A percentile compares a stretch with the other conserved stretches of the same genome.
Evolutionary conservation across 2,888 invertebrate species (phyloP).

Genomic region (Himalopsyche japonica): DNA sequence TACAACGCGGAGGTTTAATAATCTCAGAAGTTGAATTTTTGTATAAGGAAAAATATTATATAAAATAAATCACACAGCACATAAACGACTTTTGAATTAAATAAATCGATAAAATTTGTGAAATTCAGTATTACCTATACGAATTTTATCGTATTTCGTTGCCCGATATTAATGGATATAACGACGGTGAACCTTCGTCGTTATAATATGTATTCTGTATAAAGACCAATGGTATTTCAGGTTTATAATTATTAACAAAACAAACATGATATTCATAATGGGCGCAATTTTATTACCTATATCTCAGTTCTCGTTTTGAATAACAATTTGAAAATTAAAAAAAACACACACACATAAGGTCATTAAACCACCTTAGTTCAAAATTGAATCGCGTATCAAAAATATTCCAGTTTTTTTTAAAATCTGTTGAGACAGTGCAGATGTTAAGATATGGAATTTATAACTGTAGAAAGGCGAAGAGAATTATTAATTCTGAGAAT

Average conservation of each 20-base stretch:
- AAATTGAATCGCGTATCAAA: background rate
- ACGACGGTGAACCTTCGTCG: background rate
- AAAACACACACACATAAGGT: background rate
- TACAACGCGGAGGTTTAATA: too few species aligned
- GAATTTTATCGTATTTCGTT: too few species aligned
- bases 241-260: background rate
- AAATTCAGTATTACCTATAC: too few species aligned
- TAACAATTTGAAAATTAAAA: background rate
- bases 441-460: background rate
- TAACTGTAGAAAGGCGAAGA: conserved; percentile 13
- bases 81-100: too few species aligned
- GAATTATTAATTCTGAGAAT: conserved; percentile 24
- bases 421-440: background rate
- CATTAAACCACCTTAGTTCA: background rate
- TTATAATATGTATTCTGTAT: background rate
- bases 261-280: background rate
- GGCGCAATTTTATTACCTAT: background rate
- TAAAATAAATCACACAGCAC: too few species aligned
- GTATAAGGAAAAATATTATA: too few species aligned
- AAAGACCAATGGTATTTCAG: background rate
- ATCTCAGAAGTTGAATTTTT: too few species aligned
- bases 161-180: background rate
- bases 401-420: background rate
- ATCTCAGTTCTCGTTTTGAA: background rate
- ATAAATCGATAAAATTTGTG: too few species aligned